phyloP scores from a whole-genome alignment of 1,140 invertebrate genomes.

The Ruditapes philippinarum region DNA sequence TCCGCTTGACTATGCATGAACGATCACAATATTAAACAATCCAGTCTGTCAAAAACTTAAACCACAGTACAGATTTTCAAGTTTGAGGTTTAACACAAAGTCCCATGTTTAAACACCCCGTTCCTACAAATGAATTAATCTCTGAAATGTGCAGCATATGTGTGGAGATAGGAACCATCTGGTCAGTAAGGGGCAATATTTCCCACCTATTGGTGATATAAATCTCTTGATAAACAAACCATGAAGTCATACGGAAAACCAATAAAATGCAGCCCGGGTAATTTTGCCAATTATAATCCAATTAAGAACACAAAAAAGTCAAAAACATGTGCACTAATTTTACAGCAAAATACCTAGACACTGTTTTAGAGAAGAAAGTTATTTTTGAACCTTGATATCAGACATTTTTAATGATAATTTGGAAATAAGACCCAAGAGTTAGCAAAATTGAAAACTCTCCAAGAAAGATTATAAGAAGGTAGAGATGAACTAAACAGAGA shows the following conservation, averaged over 20 bases:
- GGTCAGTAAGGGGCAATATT: constrained; percentile 3
- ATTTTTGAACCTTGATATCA: neutral
- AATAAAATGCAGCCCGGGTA: neutral
- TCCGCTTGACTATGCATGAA: neutral
- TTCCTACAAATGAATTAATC: neutral
- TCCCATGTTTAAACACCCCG: neutral
- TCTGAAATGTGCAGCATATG: constrained; percentile 22
- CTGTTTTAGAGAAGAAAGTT: neutral
- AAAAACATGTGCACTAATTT: neutral
- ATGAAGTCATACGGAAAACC: neutral
- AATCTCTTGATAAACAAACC: neutral
- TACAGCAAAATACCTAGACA: neutral
- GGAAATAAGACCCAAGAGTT: neutral
- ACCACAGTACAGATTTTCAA: neutral
- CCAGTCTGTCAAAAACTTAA: neutral
- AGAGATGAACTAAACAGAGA: neutral
- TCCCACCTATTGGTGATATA: constrained; percentile 4
- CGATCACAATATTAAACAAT: neutral
- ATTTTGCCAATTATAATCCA: constrained; percentile 8
- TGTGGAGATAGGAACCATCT: constrained; percentile 33
- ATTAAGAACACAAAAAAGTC: neutral
- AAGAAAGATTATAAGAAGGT: neutral
- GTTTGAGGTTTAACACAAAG: neutral
- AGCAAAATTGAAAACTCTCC: neutral
- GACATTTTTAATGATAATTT: neutral